phyloP scores from a whole-genome alignment of 1,140 invertebrate species.

The Plodia interpunctella region DNA sequence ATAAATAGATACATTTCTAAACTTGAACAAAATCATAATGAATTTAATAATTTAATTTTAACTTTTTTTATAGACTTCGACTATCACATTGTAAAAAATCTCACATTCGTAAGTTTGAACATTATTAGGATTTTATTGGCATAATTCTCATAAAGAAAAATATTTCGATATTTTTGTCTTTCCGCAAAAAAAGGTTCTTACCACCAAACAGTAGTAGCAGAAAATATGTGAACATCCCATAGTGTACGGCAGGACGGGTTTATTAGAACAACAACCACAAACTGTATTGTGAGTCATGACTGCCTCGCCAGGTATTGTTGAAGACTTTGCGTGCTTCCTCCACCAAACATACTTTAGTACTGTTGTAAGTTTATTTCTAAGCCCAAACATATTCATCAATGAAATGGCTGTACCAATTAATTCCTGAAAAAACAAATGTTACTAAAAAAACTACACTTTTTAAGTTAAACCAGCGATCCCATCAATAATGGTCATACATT shows the following conservation, averaged over 20 bases:
- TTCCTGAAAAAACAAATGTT: constrained; percentile 76
- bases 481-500: not conserved
- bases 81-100: too few species aligned
- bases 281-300: constrained; percentile 66
- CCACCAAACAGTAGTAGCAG: constrained; percentile 81
- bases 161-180: too few species aligned
- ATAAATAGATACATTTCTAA: too few species aligned
- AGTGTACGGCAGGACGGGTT: constrained; percentile 79
- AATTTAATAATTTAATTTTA: too few species aligned
- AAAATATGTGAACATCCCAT: constrained; percentile 82
- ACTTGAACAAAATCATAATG: too few species aligned
- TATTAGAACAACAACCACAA: constrained; percentile 78
- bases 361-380: constrained; percentile 65
- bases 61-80: too few species aligned
- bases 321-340: constrained; percentile 33
- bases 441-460: too few species aligned
- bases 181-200: too few species aligned
- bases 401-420: constrained; percentile 78
- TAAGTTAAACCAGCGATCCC: too few species aligned
- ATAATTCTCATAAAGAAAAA: too few species aligned
- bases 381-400: constrained; percentile 78
- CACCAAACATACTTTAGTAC: constrained; percentile 65
- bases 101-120: too few species aligned
- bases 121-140: too few species aligned
- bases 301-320: constrained; percentile 16